Evolutionary conservation across 2,888 invertebrate species (phyloP), one percentile per base, ranked within the genome.

Genomic region (Operophtera brumata): DNA sequence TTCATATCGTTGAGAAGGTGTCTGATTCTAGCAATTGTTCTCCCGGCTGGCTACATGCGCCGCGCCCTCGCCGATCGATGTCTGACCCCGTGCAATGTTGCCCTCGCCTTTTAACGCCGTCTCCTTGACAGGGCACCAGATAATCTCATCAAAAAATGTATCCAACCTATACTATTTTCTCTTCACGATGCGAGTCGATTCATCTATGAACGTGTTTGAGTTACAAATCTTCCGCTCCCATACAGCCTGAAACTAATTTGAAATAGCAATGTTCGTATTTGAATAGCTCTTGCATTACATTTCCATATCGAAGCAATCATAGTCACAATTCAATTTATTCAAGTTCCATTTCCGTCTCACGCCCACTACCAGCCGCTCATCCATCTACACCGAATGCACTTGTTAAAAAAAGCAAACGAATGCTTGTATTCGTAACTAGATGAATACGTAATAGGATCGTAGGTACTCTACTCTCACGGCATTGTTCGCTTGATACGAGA

Each of bases 241-340:
- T 69, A 73, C 69, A 69, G 70, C 73, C 71, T 72, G 52, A 52
- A 58, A 55, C 49, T 57, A 50, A 57, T 59, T 55, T 44, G 46
- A 73, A 70, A 65, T 62, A 67, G 64, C 71, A 67, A 57, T 59
- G 57, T 54, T 57, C 50, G 26, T 51, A 54, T 59, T 54, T 71
- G 65, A 71, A 71, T 70, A 71, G 65, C 69, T 57, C 41, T 55
- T 50, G 49, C 66, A 65, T 71, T 41, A 9, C 70, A 78, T 75
- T 78, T 73, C 70, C 77, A 83, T 81, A 75, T 71, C 70, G 72
- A 75, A 73, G 71, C 74, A 78, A 78, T 80, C 80, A 73, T 77
- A 77, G 75, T 71, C 75, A 79, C 80, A 80, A 85, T 84, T 82
- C 78, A 82, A 84, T 85, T 81, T 82, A 83, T 83, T 81, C 81